phyloP scores from a whole-genome alignment of 2,113 vertebrate genomes.

The Pelodiscus sinensis region DNA sequence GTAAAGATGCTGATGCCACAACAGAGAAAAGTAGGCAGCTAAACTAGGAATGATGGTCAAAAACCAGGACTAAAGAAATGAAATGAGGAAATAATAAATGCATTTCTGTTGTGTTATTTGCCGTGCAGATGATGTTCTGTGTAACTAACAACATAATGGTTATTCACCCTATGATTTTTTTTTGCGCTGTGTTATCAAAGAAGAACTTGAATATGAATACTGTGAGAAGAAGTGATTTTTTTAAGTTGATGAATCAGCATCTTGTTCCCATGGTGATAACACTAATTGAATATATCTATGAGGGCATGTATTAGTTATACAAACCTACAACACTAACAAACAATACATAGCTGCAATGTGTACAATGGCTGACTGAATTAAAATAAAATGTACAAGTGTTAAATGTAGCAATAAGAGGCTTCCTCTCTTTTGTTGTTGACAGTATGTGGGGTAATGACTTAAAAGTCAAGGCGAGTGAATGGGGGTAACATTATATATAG shows the following conservation, averaged over 20 bases:
- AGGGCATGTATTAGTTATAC: constrained; percentile 96
- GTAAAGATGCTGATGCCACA: no score
- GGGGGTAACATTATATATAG: no score
- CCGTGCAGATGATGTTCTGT: constrained; percentile 87
- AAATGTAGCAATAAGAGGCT: constrained; percentile 72
- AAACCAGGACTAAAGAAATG: constrained; percentile 72
- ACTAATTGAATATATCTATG: constrained; percentile 93
- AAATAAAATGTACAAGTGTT: constrained; percentile 96
- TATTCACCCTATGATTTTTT: constrained; percentile 82
- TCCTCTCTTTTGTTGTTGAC: constrained; percentile 59
- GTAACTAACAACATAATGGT: constrained; percentile 85
- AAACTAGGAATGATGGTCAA: constrained; percentile 1
- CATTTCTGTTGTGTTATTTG: constrained; percentile 86
- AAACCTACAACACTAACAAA: constrained; percentile 90
- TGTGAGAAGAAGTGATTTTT: constrained; percentile 92
- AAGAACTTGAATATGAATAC: constrained; percentile 80
- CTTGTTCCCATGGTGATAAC: constrained; percentile 95
- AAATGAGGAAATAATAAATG: neutral
- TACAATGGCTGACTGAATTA: constrained; percentile 92
- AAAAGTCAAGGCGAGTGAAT: no score
- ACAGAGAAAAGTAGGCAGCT: no score
- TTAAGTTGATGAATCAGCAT: constrained; percentile 92
- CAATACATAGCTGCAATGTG: constrained; percentile 93
- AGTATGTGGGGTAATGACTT: no score
- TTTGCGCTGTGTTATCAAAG: constrained; percentile 86